Evolutionary conservation across 1,140 invertebrate species (phyloP).

Genomic region (Radopholus similis): DNA sequence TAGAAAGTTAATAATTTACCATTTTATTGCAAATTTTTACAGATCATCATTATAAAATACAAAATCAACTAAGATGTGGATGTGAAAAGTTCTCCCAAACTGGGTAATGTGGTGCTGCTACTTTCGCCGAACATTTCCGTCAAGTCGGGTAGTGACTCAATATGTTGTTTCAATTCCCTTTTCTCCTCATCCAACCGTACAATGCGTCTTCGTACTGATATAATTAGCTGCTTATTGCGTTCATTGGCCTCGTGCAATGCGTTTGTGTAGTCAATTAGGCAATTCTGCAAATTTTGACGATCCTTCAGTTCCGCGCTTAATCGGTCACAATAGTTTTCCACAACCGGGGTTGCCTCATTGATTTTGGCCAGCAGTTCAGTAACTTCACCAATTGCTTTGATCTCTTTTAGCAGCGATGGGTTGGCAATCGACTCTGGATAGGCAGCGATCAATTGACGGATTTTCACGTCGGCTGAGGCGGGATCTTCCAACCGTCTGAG

Average conservation of each 20-base stretch:
- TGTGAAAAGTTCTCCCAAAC: constrained; percentile 25
- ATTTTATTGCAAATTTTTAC: no score
- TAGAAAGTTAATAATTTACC: no score
- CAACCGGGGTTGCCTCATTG: constrained; percentile 18
- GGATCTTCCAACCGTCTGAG: constrained; percentile 19
- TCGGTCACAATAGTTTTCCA: constrained; percentile 1
- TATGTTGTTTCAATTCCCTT: constrained; percentile 19
- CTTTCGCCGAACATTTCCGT: constrained; percentile 14
- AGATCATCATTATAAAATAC: no score
- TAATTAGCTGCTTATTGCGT: constrained; percentile 16
- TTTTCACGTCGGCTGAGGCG: constrained; percentile 34
- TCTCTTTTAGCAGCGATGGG: constrained; percentile 28
- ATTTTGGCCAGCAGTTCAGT: constrained; percentile 33
- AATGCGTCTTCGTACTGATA: constrained; percentile 19
- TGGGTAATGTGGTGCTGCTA: background rate
- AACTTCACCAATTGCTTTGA: constrained; percentile 30
- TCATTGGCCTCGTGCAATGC: constrained; percentile 21
- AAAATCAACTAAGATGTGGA: no score
- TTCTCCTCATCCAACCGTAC: constrained; percentile 18
- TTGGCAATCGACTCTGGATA: constrained; percentile 49
- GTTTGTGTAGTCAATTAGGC: constrained; percentile 22
- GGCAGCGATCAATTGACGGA: constrained; percentile 33
- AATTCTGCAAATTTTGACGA: constrained; percentile 19
- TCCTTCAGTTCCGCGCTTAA: constrained; percentile 21
- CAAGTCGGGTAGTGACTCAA: constrained; percentile 20